phyloP scores from a whole-genome alignment of 2,113 vertebrate genomes.

The Xiphophorus hellerii region DNA sequence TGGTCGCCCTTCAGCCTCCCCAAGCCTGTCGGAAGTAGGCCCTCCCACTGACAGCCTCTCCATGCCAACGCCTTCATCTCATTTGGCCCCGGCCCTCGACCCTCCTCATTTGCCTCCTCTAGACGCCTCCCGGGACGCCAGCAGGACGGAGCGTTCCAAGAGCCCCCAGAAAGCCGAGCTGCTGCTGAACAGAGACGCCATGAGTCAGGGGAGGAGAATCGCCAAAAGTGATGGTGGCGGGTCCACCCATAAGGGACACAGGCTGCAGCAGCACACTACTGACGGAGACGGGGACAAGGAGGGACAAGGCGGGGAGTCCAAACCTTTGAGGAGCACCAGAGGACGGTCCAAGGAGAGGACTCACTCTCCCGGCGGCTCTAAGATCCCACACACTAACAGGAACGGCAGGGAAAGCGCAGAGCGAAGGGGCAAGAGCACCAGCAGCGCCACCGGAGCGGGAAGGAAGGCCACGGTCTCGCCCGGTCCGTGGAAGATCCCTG shows the following conservation, averaged over 20 bases:
- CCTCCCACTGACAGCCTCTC: slow-evolving; percentile 87
- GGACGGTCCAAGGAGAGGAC: slow-evolving; percentile 83
- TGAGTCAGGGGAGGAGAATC: slow-evolving; percentile 78
- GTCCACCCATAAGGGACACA: slow-evolving; percentile 81
- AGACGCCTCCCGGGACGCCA: slow-evolving; percentile 84
- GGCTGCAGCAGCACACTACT: slow-evolving; percentile 73
- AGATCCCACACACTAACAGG: slow-evolving; percentile 74
- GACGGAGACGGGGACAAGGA: slow-evolving; percentile 76
- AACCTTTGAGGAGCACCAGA: slow-evolving; percentile 79
- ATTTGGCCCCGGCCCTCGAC: slow-evolving; percentile 89
- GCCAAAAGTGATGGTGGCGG: slow-evolving; percentile 85
- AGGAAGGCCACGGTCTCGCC: slow-evolving; percentile 92
- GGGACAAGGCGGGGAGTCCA: slow-evolving; percentile 75
- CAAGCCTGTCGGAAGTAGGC: slow-evolving; percentile 97
- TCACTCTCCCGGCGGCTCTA: slow-evolving; percentile 70
- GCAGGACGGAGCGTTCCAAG: slow-evolving; percentile 84
- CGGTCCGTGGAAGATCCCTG: slow-evolving; percentile 97
- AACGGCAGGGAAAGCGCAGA: slow-evolving; percentile 70
- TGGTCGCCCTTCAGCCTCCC: slow-evolving; percentile 91
- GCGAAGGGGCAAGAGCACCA: slow-evolving; percentile 76
- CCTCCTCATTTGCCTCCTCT: slow-evolving; percentile 88
- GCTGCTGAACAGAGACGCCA: slow-evolving; percentile 81
- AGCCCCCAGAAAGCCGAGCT: slow-evolving; percentile 86
- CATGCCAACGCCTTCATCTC: slow-evolving; percentile 91
- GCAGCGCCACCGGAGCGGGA: slow-evolving; percentile 72